Base-by-base conservation (phyloP, 1,140 invertebrate species). In the Drosophila punjabiensis region DNA sequence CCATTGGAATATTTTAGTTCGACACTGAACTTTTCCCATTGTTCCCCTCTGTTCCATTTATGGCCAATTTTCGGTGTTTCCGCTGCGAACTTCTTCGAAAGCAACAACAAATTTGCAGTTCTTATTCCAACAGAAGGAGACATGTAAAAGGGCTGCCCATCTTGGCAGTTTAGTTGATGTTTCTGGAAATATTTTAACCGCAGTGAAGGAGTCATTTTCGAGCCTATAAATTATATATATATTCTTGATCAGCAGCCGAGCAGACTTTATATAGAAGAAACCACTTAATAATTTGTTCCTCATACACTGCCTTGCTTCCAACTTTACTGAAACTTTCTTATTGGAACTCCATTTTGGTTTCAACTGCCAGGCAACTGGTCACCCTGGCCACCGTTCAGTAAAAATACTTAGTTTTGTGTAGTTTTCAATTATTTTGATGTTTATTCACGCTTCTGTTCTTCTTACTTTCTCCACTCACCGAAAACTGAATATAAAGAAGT, bases 401-500 rank as follows among this genome's bases (percentile, higher is more conserved):
- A 76, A 50, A 62, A 53, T 2, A 10, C 24, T 9, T 37, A 11
- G 30, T 20, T 37, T 18, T 18, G 11, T 28, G 14, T 56, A 37
- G 50, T 78, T 78, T 70, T 78, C 76, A 79, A 61, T 78, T 79
- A 78, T 78, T 76, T 78, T 69, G 50, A 78, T 78, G 75, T 78
- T 78, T 78, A 78, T 78, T 78, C 76, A 78, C 76, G 76, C 76
- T 59, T 16, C 28, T 70, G 75, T 78, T 76, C 74, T 78, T 78
- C 64, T 62, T 78, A 37, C 76, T 78, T 78, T 78, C 75, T 78
- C 59, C 76, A 79, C 76, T 79, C 76, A 79, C 75, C 58, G 52
- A 58, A 70, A 78, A 79, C 65, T 39, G 55, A 79, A 75, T 75
- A 53, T 32, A 45, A 45, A 45, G 71, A 74, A 75, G 68, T 41